Base-by-base conservation (phyloP, 2,888 invertebrate genomes). In the Lithophane ornitopus region DNA sequence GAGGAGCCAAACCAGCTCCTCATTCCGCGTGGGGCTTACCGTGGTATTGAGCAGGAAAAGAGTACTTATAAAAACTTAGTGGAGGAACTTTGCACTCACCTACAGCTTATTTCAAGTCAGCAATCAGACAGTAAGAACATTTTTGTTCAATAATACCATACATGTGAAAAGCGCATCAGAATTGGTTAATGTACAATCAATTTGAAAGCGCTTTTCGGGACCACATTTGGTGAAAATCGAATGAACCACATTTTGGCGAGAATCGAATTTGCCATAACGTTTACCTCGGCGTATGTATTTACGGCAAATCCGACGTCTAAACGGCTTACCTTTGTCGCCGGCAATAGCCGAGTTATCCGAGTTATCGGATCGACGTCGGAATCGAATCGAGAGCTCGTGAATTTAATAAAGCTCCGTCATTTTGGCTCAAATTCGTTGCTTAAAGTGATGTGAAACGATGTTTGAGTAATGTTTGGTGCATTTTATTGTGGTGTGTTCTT, bases 271-370 rank as follows among this genome's bases (percentile, higher is more conserved):
- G 86, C 70, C 59, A 62, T 66, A 81, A 85, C 63, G 70, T 81
- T 81, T 81, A 78, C 70, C 46, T 68, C 61, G 46, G 9, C 83
- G 82, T 85, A 70, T 83, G 82, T 85, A 70, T 83, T 85, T 73
- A 85, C 78, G 39, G 39, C 26, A 61, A 61, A 52, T 63, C 68
- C 78, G 56, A 62, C 63, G 73, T 86, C 79, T 78, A 86, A 83
- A 85, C 82, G 63, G 83, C 70, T 82, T 82, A 86, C 83, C 86
- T 83, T 83, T 86, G 79, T 86, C 66, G 58, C 84, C 46, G 22
- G 54, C 49, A 61, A 85, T 67, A 85, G 39, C 74, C 41, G 34
- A 78, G 65, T 82, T 67, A 85, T 44, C 81, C 41, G 34, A 78
- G 65, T 81, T 81, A 85, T 82, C 79, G 73, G 73, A 71, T 78